Base-by-base conservation (phyloP, 2,113 vertebrate genomes). In the Phainopepla nitens region DNA sequence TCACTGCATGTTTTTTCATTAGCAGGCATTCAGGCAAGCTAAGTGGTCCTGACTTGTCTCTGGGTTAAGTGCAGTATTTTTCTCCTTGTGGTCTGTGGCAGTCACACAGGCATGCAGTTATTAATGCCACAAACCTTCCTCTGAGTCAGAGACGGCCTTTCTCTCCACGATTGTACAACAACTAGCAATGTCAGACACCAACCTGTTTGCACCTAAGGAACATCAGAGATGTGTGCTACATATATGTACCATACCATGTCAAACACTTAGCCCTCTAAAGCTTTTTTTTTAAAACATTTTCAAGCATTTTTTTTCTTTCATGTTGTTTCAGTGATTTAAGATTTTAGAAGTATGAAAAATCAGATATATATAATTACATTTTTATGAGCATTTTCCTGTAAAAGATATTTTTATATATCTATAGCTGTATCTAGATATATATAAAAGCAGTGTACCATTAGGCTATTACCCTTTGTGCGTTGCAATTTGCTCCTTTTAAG, bases 401-500 rank as follows among this genome's bases (percentile, higher is more conserved):
- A 90, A 77, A 82, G 1, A 23, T 33, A 78, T 56, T 84, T 77
- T 69, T 31, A n/a, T 33, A 5, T 35, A 47, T 61, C 20, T 53
- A n/a, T n/a, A 56, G 20, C 14, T 76, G 6, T 7, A 62, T 78
- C 33, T 47, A 50, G 25, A 28, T 65, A 11, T 14, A 8, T 31
- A 84, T 31, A 44, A 47, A 29, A 31, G 11, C 31, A 69, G 15
- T 16, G 25, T 45, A 39, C 9, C 9, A 33, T 77, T 82, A 66
- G 17, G 11, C 35, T 76, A 42, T 56, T 83, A 56, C 7, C 35
- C n/a, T 71, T 82, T 93, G 33, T 71, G 75, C 72, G 91, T 44
- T 75, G 20, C 25, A 84, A 33, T 89, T 94, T 90, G n/a, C n/a
- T 71, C 35, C 86, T 88, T 78, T 96, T 72, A 82, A 82, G 22